These are phyloP conservation scores for Metridium senile DNA, from an alignment of 92 coral and sea anemone genomes.

Conservation along the genomic window DNA sequence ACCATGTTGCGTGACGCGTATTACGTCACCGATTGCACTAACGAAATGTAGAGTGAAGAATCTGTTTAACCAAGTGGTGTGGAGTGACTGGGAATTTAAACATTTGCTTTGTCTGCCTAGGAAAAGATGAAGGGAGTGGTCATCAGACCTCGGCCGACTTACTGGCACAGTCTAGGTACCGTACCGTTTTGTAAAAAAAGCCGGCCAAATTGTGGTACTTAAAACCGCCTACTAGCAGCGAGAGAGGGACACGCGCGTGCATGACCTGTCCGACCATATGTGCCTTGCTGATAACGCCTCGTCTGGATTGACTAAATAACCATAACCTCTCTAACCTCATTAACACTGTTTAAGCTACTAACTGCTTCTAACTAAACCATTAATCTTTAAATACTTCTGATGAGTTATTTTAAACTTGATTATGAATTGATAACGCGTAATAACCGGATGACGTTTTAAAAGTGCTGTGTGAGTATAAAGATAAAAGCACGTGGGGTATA, in stretches of 20 bases:
- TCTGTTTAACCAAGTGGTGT: no score
- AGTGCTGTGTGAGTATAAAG: not conserved
- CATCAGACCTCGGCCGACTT: slow-evolving; percentile 38
- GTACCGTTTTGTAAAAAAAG: slow-evolving; percentile 27
- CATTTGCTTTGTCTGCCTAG: slow-evolving; percentile 35
- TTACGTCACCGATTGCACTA: not conserved
- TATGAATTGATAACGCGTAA: not conserved
- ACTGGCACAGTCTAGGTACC: slow-evolving; percentile 40
- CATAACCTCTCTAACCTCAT: slow-evolving; percentile 12
- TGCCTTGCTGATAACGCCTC: slow-evolving; percentile 19
- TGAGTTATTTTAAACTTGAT: not conserved
- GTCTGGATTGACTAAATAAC: not conserved
- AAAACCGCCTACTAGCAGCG: slow-evolving; percentile 11
- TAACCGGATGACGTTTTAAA: not conserved
- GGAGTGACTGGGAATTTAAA: slow-evolving; percentile 14
- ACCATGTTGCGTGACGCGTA: not conserved
- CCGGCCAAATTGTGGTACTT: slow-evolving; percentile 35
- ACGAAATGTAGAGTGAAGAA: not conserved
- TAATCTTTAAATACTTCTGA: not conserved
- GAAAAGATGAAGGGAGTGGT: slow-evolving; percentile 58
- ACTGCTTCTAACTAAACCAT: not conserved
- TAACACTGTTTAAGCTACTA: not conserved
- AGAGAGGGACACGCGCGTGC: slow-evolving; percentile 38
- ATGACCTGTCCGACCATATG: slow-evolving; percentile 43
- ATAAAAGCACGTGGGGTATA: not conserved